phyloP scores from a whole-genome alignment of 2,888 invertebrate species.

The Elegia similella region DNA sequence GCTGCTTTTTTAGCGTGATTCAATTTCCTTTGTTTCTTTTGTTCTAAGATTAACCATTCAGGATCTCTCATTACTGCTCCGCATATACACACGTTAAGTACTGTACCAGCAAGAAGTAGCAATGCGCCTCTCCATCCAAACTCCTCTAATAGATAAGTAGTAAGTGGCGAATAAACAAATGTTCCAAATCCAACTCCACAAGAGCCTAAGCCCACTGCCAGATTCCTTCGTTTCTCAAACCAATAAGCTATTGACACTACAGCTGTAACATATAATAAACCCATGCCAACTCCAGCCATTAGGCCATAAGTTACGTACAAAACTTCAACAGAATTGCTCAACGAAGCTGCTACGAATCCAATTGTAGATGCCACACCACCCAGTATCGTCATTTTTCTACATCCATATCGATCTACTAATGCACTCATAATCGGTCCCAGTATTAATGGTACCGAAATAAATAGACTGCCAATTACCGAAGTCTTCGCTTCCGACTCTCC shows the following conservation, averaged over 20 bases:
- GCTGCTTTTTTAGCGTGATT: conserved; percentile 78
- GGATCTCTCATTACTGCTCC: conserved; percentile 94
- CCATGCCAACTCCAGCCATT: conserved; percentile 91
- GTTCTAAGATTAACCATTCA: conserved; percentile 88
- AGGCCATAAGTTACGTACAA: conserved; percentile 92
- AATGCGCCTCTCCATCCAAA: conserved; percentile 92
- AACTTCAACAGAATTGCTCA: conserved; percentile 86
- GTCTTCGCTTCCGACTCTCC: conserved; percentile 90
- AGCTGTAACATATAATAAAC: conserved; percentile 92
- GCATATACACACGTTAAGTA: conserved; percentile 93
- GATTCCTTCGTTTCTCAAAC: conserved; percentile 93
- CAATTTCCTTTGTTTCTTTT: conserved; percentile 79
- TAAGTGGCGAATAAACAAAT: conserved; percentile 92
- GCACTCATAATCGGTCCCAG: conserved; percentile 93
- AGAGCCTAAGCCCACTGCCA: conserved; percentile 93
- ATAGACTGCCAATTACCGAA: conserved; percentile 93
- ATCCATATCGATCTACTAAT: conserved; percentile 92
- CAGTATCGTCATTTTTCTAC: conserved; percentile 87
- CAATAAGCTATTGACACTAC: conserved; percentile 96
- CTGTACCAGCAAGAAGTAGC: conserved; percentile 89
- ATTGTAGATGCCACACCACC: conserved; percentile 87
- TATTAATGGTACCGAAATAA: conserved; percentile 93
- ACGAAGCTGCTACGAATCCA: conserved; percentile 89
- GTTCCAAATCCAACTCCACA: conserved; percentile 95
- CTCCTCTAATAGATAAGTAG: conserved; percentile 86